Conservation (phyloP, 2,888 invertebrate species). For the Drosophila greeni region DNA sequence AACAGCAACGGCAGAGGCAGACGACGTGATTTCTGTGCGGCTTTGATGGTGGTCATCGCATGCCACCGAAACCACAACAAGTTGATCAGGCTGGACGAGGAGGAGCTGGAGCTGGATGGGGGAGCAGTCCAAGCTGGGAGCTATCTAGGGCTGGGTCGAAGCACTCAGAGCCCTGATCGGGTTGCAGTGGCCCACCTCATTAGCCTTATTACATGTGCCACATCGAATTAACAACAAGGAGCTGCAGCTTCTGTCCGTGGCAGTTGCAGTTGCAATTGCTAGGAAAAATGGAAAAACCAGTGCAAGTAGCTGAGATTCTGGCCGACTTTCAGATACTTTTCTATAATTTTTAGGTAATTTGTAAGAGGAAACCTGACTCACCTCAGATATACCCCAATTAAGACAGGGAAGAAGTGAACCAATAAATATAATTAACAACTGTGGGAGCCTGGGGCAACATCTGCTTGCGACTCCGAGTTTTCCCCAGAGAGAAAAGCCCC, state of each 20-base stretch:
- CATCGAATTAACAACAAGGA: slow-evolving; percentile 59
- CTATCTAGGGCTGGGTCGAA: slow-evolving; percentile 44
- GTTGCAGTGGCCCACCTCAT: slow-evolving; percentile 53
- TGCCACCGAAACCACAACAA: slow-evolving; percentile 48
- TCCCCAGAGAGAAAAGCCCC: slow-evolving; percentile 14
- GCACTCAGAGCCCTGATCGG: slow-evolving; percentile 42
- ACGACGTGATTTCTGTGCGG: slow-evolving; percentile 65
- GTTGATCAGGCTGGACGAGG: slow-evolving; percentile 19
- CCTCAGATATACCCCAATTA: no score
- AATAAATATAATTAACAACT: slow-evolving; percentile 22
- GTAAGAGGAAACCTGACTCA: no score
- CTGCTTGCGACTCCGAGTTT: background rate
- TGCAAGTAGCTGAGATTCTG: background rate
- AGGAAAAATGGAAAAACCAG: slow-evolving; percentile 30
- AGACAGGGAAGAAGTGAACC: background rate
- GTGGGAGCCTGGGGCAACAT: slow-evolving; percentile 5
- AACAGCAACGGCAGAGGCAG: slow-evolving; percentile 33
- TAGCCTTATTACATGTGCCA: slow-evolving; percentile 63
- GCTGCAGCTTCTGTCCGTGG: slow-evolving; percentile 35
- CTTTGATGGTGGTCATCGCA: slow-evolving; percentile 71
- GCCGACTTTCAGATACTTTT: slow-evolving; percentile 6
- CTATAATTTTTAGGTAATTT: no score
- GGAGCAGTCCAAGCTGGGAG: background rate
- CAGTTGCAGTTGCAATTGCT: slow-evolving; percentile 9
- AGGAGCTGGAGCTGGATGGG: background rate